Conservation (phyloP, 2,888 invertebrate genomes). For the Leptopilina drosophilae region DNA sequence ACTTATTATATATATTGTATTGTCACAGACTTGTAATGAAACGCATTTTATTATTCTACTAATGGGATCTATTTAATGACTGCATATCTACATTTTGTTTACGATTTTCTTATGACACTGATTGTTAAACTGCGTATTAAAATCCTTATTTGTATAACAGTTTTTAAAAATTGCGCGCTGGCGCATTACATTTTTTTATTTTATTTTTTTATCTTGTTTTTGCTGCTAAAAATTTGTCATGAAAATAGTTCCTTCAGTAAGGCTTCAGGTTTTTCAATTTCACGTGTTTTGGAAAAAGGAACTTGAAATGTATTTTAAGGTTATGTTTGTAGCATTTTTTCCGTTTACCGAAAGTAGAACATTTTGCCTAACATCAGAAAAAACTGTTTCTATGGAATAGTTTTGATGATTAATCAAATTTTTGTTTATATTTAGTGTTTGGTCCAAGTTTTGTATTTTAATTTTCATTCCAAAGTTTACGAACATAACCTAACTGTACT, state of each 20-base stretch:
- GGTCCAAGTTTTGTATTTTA: too few species aligned
- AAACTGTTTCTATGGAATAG: too few species aligned
- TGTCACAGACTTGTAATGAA: slow-evolving; percentile 24
- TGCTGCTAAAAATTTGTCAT: slow-evolving; percentile 7
- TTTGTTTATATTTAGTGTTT: too few species aligned
- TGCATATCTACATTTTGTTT: slow-evolving; percentile 36
- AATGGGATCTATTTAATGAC: slow-evolving; percentile 40
- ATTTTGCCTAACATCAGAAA: too few species aligned
- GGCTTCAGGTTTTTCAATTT: slow-evolving; percentile 22
- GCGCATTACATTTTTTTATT: slow-evolving; percentile 57
- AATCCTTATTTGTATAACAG: slow-evolving; percentile 48
- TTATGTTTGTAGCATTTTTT: too few species aligned
- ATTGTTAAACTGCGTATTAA: slow-evolving; percentile 15
- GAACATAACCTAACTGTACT: too few species aligned
- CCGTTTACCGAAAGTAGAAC: too few species aligned
- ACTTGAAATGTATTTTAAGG: too few species aligned
- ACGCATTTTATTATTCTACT: slow-evolving; percentile 39
- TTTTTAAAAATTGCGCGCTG: slow-evolving; percentile 62
- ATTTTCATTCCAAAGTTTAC: too few species aligned
- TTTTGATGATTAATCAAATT: too few species aligned
- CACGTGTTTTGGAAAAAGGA: not conserved
- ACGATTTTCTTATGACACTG: slow-evolving; percentile 19
- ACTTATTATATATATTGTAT: not conserved
- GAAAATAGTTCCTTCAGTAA: slow-evolving; percentile 8
- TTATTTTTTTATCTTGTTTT: not conserved